Evolutionary conservation across 2,888 invertebrate genomes (phyloP).

Genomic region (Zygogramma bicolorata): DNA sequence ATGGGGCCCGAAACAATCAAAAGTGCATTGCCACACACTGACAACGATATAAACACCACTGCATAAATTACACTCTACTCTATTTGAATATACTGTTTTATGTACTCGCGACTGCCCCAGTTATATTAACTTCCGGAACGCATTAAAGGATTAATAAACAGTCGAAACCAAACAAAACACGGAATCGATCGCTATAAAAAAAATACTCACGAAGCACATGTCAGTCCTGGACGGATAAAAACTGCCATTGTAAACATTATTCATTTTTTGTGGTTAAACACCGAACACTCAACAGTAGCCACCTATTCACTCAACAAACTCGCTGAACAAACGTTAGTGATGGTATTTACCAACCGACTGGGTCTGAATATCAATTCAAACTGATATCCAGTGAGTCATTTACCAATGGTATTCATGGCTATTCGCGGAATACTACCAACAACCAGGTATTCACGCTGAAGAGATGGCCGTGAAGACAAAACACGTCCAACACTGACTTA

Average conservation of each 20-base stretch:
- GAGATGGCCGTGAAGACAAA: slow-evolving; percentile 38
- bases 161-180: background rate
- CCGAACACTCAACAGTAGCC: slow-evolving; percentile 24
- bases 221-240: slow-evolving; percentile 54
- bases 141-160: slow-evolving; percentile 7
- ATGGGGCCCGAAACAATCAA: background rate
- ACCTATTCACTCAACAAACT: slow-evolving; percentile 12
- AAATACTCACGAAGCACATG: slow-evolving; percentile 60
- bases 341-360: slow-evolving; percentile 23
- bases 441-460: slow-evolving; percentile 39
- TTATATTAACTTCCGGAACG: slow-evolving; percentile 3
- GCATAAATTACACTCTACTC: background rate
- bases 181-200: background rate
- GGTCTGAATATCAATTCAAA: slow-evolving; percentile 35
- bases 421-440: slow-evolving; percentile 42
- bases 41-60: background rate
- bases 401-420: slow-evolving; percentile 30
- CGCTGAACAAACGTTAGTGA: slow-evolving; percentile 26
- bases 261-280: slow-evolving; percentile 51
- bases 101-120: slow-evolving; percentile 5
- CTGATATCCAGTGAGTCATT: slow-evolving; percentile 42
- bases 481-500: slow-evolving; percentile 13
- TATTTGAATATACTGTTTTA: background rate
- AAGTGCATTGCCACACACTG: background rate
- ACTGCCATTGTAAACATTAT: slow-evolving; percentile 56